A percentile compares a stretch with the other conserved stretches of the same genome.
These are phyloP conservation scores for Linhomoeus sp. DNA, from an alignment of 2,888 invertebrate species.

Conservation along the genomic window DNA sequence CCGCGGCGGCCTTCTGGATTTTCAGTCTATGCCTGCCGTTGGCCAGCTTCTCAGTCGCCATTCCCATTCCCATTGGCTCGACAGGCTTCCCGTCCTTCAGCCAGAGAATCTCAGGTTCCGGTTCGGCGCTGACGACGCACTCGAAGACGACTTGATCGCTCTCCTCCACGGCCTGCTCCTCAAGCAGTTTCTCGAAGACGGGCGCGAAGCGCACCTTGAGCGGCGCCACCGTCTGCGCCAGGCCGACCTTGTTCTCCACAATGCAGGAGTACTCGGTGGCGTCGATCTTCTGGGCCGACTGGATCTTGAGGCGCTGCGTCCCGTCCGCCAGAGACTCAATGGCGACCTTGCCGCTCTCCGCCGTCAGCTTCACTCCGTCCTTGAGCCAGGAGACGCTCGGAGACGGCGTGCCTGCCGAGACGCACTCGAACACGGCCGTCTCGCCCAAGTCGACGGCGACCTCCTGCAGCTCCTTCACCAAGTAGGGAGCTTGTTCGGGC, in stretches of 20 bases:
- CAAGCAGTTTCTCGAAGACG: no score
- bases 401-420: constrained; percentile 52
- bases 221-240: constrained; percentile 9
- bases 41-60: constrained; percentile 53
- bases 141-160: neutral
- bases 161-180: no score
- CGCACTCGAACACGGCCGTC: constrained; percentile 70
- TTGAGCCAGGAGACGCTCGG: no score
- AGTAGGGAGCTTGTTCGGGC: no score
- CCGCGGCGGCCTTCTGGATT: constrained; percentile 77
- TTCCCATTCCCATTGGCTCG: constrained; percentile 53
- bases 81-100: constrained; percentile 32
- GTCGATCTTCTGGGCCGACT: no score
- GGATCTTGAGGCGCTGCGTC: no score
- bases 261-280: no score
- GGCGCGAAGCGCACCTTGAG: no score
- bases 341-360: no score
- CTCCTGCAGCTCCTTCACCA: constrained; percentile 57
- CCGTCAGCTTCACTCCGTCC: no score
- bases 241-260: constrained; percentile 17
- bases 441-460: constrained; percentile 62
- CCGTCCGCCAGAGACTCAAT: no score
- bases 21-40: constrained; percentile 43
- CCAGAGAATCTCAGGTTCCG: constrained; percentile 22
- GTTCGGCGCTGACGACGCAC: constrained; percentile 23